A percentile compares a stretch with the other conserved stretches of the same genome.
These are phyloP conservation scores for Chymomyza procnemis DNA, from an alignment of 2,888 invertebrate genomes.

Conservation along the genomic window DNA sequence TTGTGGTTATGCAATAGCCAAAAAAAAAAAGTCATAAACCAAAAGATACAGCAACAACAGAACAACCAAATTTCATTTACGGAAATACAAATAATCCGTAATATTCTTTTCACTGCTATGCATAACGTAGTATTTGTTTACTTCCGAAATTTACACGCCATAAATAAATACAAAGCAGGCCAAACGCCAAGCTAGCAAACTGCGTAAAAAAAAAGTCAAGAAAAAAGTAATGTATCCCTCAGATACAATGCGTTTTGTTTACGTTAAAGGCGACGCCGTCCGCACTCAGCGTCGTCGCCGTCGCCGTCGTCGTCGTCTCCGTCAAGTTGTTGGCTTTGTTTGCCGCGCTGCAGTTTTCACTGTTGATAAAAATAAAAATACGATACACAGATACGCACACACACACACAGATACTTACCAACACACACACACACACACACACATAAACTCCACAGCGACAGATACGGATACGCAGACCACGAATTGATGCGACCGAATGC, in stretches of 20 bases:
- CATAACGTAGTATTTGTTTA: constrained; percentile 45
- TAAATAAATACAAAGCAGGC: constrained; percentile 47
- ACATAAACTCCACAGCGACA: constrained; percentile 41
- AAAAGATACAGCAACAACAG: background rate
- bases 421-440: constrained; percentile 54
- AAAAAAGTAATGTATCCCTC: background rate
- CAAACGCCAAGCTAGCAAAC: background rate
- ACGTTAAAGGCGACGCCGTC: background rate
- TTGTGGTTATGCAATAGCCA: constrained; percentile 1
- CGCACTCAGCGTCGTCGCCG: too few relatives aligned
- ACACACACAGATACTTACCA: constrained; percentile 21
- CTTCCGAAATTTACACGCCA: constrained; percentile 59
- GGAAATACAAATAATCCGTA: constrained; percentile 53
- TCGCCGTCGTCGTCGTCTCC: background rate
- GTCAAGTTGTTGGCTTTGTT: background rate
- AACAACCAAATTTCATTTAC: constrained; percentile 24
- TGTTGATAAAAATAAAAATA: constrained; percentile 58
- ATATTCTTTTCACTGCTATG: constrained; percentile 14
- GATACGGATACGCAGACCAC: background rate
- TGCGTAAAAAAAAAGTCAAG: background rate
- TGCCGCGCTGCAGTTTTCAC: constrained; percentile 1
- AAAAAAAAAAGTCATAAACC: background rate
- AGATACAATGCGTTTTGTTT: background rate
- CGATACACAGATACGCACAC: constrained; percentile 54
- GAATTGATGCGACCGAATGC: background rate